A percentile compares a stretch with the other conserved stretches of the same genome.
Conservation (phyloP, 1,140 invertebrate species). For the Bilobella aurantiaca region DNA sequence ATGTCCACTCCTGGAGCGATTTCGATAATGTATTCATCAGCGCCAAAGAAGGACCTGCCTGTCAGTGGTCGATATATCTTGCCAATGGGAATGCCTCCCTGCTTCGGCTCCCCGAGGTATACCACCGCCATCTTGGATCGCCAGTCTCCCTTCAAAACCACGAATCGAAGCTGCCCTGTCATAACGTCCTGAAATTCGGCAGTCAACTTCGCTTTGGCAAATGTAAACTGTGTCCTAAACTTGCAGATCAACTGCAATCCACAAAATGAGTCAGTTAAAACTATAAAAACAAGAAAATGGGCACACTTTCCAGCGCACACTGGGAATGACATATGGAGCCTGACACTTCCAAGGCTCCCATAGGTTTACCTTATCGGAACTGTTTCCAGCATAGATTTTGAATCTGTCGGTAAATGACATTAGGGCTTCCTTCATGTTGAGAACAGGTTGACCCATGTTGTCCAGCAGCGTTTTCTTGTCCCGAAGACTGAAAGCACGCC, state of each 20-base stretch:
- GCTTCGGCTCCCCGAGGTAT: slow-evolving; percentile 16
- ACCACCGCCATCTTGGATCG: neutral
- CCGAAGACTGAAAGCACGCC: slow-evolving; percentile 20
- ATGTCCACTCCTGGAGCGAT: slow-evolving; percentile 15
- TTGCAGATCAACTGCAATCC: slow-evolving; percentile 18
- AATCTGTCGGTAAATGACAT: slow-evolving; percentile 24
- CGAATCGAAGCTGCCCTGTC: slow-evolving; percentile 5
- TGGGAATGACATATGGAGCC: no score
- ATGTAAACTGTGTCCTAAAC: slow-evolving; percentile 16
- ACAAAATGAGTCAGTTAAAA: neutral
- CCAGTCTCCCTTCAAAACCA: slow-evolving; percentile 21
- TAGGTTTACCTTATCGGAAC: slow-evolving; percentile 11
- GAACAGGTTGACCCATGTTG: slow-evolving; percentile 20
- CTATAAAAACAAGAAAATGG: neutral
- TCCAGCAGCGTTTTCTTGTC: slow-evolving; percentile 23
- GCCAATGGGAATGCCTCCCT: slow-evolving; percentile 15
- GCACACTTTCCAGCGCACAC: neutral
- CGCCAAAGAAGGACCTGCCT: slow-evolving; percentile 1
- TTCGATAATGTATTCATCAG: slow-evolving; percentile 10
- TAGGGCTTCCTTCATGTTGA: slow-evolving; percentile 24
- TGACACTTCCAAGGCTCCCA: no score
- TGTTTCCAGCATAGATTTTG: slow-evolving; percentile 19
- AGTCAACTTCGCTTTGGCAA: slow-evolving; percentile 20
- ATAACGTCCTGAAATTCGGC: slow-evolving; percentile 14
- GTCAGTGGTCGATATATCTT: slow-evolving; percentile 11